Percentiles rank a stretch among this genome's conserved stretches.
These are phyloP conservation scores for Bufo gargarizans DNA, from an alignment of 2,113 vertebrate species.

Conservation along the genomic window DNA sequence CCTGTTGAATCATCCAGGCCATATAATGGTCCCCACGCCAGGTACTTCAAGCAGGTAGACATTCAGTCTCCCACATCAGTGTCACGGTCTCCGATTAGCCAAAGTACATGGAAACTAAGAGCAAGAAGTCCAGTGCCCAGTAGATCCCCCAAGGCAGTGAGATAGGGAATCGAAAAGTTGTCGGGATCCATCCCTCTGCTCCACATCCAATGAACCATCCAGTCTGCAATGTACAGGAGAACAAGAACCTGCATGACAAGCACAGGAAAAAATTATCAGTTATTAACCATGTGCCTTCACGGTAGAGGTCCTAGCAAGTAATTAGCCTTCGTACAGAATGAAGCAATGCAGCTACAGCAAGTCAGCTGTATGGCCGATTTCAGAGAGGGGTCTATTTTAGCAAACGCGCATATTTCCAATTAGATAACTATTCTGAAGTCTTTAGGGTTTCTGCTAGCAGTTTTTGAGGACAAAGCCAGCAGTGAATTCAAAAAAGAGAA, in stretches of 20 bases:
- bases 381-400: too few relatives aligned
- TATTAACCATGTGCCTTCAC: too few relatives aligned
- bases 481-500: too few relatives aligned
- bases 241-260: slow-evolving; percentile 83
- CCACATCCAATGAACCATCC: slow-evolving; percentile 99
- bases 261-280: neutral
- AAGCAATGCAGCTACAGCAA: too few relatives aligned
- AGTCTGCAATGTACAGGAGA: slow-evolving; percentile 96
- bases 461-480: too few relatives aligned
- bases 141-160: slow-evolving; percentile 95
- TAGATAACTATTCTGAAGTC: too few relatives aligned
- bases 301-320: too few relatives aligned
- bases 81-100: slow-evolving; percentile 96
- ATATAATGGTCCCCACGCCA: slow-evolving; percentile 58
- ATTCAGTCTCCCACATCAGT: slow-evolving; percentile 84
- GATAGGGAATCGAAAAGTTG: slow-evolving; percentile 99
- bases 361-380: too few relatives aligned
- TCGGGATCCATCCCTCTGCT: slow-evolving; percentile 92
- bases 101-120: slow-evolving; percentile 95
- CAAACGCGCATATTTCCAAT: too few relatives aligned
- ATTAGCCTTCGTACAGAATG: too few relatives aligned
- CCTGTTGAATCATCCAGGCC: slow-evolving; percentile 62
- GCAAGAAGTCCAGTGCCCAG: slow-evolving; percentile 96
- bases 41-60: neutral
- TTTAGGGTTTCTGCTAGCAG: too few relatives aligned